A percentile compares a stretch with the other conserved stretches of the same genome.
Conservation (phyloP, 1,140 invertebrate genomes). For the Drosophila carrolli region DNA sequence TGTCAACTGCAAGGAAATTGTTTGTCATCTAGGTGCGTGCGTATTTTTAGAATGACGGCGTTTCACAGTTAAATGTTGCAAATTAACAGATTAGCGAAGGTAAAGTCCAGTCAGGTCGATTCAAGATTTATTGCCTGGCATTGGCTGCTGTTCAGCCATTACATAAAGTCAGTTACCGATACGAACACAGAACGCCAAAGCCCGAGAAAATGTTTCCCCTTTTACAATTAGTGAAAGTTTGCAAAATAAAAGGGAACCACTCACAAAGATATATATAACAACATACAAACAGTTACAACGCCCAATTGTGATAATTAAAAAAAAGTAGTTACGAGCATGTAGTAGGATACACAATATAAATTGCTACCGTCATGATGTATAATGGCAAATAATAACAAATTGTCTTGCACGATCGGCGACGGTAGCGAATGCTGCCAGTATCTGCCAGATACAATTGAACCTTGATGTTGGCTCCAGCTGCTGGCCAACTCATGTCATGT, state of each 20-base stretch:
- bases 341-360: constrained; percentile 34
- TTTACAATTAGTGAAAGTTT: constrained; percentile 63
- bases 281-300: constrained; percentile 44
- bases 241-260: constrained; percentile 25
- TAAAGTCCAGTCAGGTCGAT: constrained; percentile 25
- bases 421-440: constrained; percentile 29
- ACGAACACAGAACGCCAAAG: constrained; percentile 22
- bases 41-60: constrained; percentile 66
- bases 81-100: constrained; percentile 53
- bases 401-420: constrained; percentile 55
- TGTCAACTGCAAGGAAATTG: constrained; percentile 82
- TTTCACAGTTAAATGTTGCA: constrained; percentile 72
- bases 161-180: constrained; percentile 27
- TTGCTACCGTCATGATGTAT: constrained; percentile 76
- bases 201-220: constrained; percentile 22
- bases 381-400: constrained; percentile 82
- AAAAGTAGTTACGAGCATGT: constrained; percentile 35
- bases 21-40: constrained; percentile 50
- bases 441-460: constrained; percentile 74
- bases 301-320: constrained; percentile 74
- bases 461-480: constrained; percentile 53
- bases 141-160: constrained; percentile 28
- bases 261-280: constrained; percentile 10
- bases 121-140: constrained; percentile 49
- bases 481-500: constrained; percentile 39